Conservation (phyloP, 2,797 vertebrate species). For the Typhlichthys subterraneus region DNA sequence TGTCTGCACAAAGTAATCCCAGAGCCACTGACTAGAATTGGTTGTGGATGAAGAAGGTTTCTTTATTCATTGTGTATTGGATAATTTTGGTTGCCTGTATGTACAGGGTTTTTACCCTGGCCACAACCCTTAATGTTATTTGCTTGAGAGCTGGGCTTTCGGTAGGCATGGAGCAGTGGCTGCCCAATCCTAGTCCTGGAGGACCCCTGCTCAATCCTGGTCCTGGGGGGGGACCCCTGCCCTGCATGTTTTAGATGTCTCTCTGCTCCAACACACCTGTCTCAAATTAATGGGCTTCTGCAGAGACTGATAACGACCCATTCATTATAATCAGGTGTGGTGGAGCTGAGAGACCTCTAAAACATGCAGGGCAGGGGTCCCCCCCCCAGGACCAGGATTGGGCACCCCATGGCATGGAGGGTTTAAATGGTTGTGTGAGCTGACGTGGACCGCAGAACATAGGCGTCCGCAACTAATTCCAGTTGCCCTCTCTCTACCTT, state of each 20-base stretch:
- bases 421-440: conserved; percentile 31
- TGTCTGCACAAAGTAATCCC: conserved; percentile 35
- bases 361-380: no score
- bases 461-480: conserved; percentile 55
- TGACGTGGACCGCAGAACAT: conserved; percentile 50
- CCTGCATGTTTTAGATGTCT: no score
- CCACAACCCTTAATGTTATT: conserved; percentile 9
- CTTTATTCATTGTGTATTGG: conserved; percentile 43
- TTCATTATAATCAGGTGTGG: no score
- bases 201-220: not conserved
- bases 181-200: not conserved
- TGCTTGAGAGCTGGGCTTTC: conserved; percentile 16
- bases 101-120: conserved; percentile 25
- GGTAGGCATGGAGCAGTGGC: not conserved
- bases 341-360: no score
- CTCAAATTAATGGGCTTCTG: no score
- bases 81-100: conserved; percentile 21
- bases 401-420: not conserved
- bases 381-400: no score
- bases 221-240: no score
- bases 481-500: conserved; percentile 41
- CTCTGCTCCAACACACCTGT: no score
- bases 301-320: no score
- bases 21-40: conserved; percentile 20
- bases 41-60: conserved; percentile 34